Percentiles rank a stretch among this genome's conserved stretches.
These are phyloP conservation scores for Leptothorax acervorum DNA, from an alignment of 2,888 invertebrate species.

Conservation along the genomic window DNA sequence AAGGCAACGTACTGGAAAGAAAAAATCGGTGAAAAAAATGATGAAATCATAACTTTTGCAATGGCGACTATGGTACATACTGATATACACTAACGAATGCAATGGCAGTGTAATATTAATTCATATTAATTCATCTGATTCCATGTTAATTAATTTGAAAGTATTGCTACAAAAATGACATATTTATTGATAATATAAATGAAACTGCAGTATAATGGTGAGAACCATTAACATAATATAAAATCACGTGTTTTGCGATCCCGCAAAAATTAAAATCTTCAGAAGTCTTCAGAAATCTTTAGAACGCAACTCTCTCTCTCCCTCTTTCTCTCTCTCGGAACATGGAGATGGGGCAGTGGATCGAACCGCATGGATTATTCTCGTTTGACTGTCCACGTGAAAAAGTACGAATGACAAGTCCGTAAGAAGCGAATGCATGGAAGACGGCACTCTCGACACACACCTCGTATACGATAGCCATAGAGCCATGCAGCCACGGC, in stretches of 20 bases:
- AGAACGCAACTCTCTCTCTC: not conserved
- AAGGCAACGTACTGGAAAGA: conserved; percentile 4
- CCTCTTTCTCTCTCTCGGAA: too few species aligned
- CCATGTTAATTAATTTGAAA: not conserved
- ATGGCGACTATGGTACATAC: not conserved
- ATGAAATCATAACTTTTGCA: conserved; percentile 76
- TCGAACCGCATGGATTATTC: conserved; percentile 27
- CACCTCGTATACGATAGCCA: conserved; percentile 60
- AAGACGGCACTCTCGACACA: conserved; percentile 65
- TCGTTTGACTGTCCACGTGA: conserved; percentile 23
- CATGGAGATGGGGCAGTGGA: not conserved
- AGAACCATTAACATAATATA: not conserved
- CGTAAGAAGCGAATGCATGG: conserved; percentile 56
- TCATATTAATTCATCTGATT: not conserved
- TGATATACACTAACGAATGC: too few species aligned
- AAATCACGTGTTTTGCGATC: not conserved
- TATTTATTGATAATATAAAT: not conserved
- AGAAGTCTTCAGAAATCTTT: not conserved
- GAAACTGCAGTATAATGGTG: not conserved
- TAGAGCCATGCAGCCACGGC: conserved; percentile 41
- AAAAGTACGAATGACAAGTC: conserved; percentile 50
- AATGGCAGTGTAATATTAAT: not conserved
- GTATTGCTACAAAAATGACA: not conserved
- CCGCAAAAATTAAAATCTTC: not conserved
- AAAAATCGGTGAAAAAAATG: conserved; percentile 24